A percentile compares a stretch with the other conserved stretches of the same genome.
These are phyloP conservation scores for Polyommatus icarus DNA, from an alignment of 2,888 invertebrate genomes.

Conservation along the genomic window DNA sequence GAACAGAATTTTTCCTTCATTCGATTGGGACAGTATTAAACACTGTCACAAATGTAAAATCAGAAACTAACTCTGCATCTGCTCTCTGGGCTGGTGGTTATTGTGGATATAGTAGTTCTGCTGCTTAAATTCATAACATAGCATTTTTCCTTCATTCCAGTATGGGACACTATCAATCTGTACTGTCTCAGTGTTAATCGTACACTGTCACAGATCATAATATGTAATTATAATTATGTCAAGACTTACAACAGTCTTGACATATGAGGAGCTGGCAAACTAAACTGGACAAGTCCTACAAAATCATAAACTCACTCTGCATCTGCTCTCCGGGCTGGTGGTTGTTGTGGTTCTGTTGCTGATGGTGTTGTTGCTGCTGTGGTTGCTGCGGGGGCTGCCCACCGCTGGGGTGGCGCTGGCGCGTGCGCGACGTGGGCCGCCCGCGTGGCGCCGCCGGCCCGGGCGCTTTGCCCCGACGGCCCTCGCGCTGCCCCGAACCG, in stretches of 20 bases:
- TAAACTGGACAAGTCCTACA: too few species aligned
- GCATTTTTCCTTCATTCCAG: too few species aligned
- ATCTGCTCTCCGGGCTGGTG: constrained; percentile 58
- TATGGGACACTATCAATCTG: too few species aligned
- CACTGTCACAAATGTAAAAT: background rate
- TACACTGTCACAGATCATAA: too few species aligned
- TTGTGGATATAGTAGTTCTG: constrained; percentile 50
- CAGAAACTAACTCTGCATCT: constrained; percentile 34
- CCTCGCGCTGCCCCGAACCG: constrained; percentile 62
- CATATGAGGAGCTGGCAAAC: too few species aligned
- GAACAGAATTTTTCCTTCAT: too few species aligned
- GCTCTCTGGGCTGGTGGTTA: constrained; percentile 61
- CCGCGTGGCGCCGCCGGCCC: constrained; percentile 49
- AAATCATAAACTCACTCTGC: constrained; percentile 32
- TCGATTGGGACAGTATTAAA: too few species aligned
- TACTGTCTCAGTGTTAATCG: too few species aligned
- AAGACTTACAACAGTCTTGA: too few species aligned
- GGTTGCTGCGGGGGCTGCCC: constrained; percentile 58
- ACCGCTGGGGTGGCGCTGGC: constrained; percentile 53
- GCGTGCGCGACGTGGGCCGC: constrained; percentile 52
- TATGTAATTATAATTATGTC: too few species aligned
- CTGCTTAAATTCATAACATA: too few species aligned
- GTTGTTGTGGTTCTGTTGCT: constrained; percentile 54
- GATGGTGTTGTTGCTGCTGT: constrained; percentile 49
- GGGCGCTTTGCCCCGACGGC: constrained; percentile 59